phyloP scores from a whole-genome alignment of 2,113 vertebrate species.

The Ursus arctos region DNA sequence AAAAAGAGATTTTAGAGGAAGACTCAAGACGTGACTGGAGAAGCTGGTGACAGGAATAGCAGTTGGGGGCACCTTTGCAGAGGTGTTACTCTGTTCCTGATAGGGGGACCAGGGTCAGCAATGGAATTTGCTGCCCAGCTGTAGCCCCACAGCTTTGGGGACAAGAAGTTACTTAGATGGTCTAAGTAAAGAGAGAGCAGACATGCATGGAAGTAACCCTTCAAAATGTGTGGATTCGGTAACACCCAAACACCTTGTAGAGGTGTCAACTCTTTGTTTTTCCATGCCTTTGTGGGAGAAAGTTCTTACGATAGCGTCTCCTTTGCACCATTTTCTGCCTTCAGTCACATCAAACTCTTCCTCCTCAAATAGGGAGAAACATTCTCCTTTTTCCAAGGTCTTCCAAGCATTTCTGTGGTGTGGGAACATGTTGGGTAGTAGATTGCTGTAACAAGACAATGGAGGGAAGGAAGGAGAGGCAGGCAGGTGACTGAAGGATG shows the following conservation, averaged over 20 bases:
- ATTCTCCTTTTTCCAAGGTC: background rate
- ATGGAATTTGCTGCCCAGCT: background rate
- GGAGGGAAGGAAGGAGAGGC: background rate
- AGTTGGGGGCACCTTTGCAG: no score
- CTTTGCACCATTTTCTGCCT: background rate
- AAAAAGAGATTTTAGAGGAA: background rate
- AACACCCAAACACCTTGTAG: background rate
- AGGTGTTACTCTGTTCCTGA: background rate
- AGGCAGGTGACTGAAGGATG: background rate
- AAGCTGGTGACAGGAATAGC: background rate
- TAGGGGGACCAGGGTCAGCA: background rate
- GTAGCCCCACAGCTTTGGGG: background rate
- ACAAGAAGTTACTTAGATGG: background rate
- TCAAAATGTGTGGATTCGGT: background rate
- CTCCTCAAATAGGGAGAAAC: background rate
- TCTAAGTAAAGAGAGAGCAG: background rate
- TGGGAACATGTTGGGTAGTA: background rate
- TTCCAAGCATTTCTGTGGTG: background rate
- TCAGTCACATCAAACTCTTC: background rate
- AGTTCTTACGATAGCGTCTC: background rate
- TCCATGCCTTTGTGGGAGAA: background rate
- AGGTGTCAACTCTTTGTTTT: background rate
- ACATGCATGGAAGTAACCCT: background rate
- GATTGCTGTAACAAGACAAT: background rate
- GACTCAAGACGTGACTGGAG: background rate